phyloP scores from a whole-genome alignment of 2,797 vertebrate species.

The Tapirus indicus region DNA sequence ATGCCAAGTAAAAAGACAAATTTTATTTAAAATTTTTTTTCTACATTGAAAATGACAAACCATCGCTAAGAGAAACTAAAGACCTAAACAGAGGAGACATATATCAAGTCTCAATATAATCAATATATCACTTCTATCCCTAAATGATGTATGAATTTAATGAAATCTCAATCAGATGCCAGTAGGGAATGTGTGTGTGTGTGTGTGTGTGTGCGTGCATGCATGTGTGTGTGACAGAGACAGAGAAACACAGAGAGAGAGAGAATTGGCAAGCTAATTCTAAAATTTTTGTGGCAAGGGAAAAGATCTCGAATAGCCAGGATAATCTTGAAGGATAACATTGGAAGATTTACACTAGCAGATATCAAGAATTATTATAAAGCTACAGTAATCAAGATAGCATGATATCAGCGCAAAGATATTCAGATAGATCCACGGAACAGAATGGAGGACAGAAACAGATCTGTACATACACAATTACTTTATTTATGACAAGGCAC shows the following conservation, averaged over 20 bases:
- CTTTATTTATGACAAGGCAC: neutral
- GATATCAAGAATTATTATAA: neutral
- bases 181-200: neutral
- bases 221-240: neutral
- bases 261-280: neutral
- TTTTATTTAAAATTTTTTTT: neutral
- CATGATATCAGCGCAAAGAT: neutral
- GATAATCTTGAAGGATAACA: neutral
- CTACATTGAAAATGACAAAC: constrained; percentile 38
- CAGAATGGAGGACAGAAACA: neutral
- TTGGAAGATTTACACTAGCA: neutral
- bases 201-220: neutral
- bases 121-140: neutral
- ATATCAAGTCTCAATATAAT: neutral
- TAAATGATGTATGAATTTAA: constrained; percentile 6
- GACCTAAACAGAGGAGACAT: neutral
- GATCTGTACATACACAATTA: neutral
- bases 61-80: neutral
- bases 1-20: neutral
- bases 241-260: neutral
- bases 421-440: neutral
- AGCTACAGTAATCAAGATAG: neutral
- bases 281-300: neutral
- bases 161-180: neutral
- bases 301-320: neutral